Percentiles rank a stretch among this genome's conserved stretches.
Conservation (phyloP, 2,797 vertebrate genomes). For the Sebastes glaucus region DNA sequence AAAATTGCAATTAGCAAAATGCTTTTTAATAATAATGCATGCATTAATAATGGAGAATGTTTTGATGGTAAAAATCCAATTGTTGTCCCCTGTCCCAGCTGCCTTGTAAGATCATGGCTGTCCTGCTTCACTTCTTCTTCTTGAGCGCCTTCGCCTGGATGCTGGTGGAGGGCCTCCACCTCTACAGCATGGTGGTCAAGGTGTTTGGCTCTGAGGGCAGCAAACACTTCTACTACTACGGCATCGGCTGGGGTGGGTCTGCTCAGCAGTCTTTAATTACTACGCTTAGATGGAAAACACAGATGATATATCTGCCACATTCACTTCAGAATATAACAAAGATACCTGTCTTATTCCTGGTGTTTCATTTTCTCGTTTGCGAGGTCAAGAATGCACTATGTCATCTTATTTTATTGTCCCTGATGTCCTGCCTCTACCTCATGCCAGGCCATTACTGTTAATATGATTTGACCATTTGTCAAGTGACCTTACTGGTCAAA, state of each 20-base stretch:
- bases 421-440: background rate
- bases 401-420: background rate
- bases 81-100: conserved; percentile 74
- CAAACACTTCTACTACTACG: conserved; percentile 95
- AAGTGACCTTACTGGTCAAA: conserved; percentile 7
- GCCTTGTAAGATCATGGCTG: conserved; percentile 90
- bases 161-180: conserved; percentile 97
- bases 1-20: background rate
- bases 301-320: background rate
- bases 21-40: background rate
- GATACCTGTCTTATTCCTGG: background rate
- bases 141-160: conserved; percentile 97
- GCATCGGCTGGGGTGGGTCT: conserved; percentile 93
- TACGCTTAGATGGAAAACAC: background rate
- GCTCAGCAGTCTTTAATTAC: background rate
- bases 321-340: background rate
- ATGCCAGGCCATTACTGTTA: background rate
- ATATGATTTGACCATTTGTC: conserved; percentile 1
- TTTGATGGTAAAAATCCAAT: background rate
- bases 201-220: conserved; percentile 96
- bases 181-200: conserved; percentile 98
- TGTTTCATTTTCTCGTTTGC: background rate
- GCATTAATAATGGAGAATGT: background rate
- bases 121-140: conserved; percentile 96
- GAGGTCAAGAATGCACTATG: background rate